A percentile compares a stretch with the other conserved stretches of the same genome.
Conservation (phyloP, 2,888 invertebrate species). For the Choristoneura rosaceana region DNA sequence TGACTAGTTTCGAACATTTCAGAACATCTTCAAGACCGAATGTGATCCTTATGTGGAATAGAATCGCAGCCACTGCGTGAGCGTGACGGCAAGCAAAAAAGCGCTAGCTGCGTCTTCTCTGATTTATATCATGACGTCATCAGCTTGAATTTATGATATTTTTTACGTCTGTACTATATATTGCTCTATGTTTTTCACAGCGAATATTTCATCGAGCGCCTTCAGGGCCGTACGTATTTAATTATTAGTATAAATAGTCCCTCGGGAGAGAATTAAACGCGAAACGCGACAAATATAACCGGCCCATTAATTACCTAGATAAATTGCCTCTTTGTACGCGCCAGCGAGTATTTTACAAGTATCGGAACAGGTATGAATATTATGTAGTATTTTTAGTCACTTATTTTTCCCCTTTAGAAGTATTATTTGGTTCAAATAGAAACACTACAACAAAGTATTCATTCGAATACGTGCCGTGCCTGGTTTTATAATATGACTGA, state of each 20-base stretch:
- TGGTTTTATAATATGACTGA: too few species aligned
- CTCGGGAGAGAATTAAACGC: conserved; percentile 30
- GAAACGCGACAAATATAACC: conserved; percentile 41
- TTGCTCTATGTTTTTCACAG: not conserved
- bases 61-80: too few species aligned
- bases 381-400: not conserved
- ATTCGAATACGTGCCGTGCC: too few species aligned
- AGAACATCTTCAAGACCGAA: too few species aligned
- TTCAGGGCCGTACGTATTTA: conserved; percentile 15
- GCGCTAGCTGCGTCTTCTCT: too few species aligned
- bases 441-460: too few species aligned
- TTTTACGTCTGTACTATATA: too few species aligned
- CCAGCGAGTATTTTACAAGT: conserved; percentile 12
- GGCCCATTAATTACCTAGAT: conserved; percentile 35
- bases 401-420: too few species aligned
- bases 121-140: not conserved
- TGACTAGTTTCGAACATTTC: too few species aligned
- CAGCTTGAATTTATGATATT: not conserved
- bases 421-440: too few species aligned
- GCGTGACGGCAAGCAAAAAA: too few species aligned
- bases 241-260: conserved; percentile 30
- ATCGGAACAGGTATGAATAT: conserved; percentile 5
- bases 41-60: too few species aligned
- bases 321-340: conserved; percentile 36
- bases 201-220: conserved; percentile 1